These are phyloP conservation scores for Echeneis naucrates DNA, from an alignment of 2,797 vertebrate genomes.

Conservation along the genomic window DNA sequence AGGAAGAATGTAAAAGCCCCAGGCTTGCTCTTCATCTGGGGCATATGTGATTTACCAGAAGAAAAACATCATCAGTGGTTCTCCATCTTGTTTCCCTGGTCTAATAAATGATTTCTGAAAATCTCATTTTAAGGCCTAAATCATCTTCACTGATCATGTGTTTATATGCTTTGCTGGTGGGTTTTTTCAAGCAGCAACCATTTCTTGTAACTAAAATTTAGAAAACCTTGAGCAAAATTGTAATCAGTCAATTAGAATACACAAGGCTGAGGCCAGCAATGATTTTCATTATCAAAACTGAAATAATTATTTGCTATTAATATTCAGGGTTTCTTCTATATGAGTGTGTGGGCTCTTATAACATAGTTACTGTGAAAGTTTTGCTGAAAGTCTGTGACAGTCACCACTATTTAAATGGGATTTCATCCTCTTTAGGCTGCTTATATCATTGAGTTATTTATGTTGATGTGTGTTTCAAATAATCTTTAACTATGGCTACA, in stretches of 20 bases:
- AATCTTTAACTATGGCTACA: neutral
- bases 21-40: neutral
- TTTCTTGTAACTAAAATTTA: too few species aligned
- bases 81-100: too few species aligned
- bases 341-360: slow-evolving; percentile 3
- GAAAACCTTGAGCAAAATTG: neutral
- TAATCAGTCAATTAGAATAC: neutral
- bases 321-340: neutral
- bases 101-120: neutral
- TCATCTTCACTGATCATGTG: neutral
- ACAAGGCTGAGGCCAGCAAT: neutral
- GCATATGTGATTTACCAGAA: too few species aligned
- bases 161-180: neutral
- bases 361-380: neutral
- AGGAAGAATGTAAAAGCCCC: neutral
- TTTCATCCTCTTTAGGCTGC: neutral
- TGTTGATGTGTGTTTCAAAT: neutral
- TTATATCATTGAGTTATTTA: neutral
- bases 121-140: neutral
- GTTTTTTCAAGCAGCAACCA: too few species aligned
- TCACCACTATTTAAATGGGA: neutral
- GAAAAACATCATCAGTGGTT: too few species aligned
- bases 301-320: neutral
- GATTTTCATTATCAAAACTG: too few species aligned
- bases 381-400: neutral